Percentiles rank a stretch among this genome's conserved stretches.
Evolutionary conservation across 2,113 vertebrate genomes (phyloP).

Genomic region (Onychostoma macrolepis): DNA sequence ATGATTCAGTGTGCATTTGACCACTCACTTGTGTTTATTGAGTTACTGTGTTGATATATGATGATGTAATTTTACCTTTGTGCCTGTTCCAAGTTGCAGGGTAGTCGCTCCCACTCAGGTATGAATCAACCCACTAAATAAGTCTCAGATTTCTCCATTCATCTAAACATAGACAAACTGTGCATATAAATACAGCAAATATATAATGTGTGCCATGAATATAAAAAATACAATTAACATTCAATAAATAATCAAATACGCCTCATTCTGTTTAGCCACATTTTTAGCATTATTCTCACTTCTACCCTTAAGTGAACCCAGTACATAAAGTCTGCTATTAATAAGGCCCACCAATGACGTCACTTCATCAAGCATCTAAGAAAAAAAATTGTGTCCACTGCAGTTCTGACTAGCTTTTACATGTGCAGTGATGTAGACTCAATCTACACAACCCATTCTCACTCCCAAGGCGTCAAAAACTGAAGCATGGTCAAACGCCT

Average conservation of each 20-base stretch:
- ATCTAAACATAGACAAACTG: background rate
- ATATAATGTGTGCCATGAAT: background rate
- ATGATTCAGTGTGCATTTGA: background rate
- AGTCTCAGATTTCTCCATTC: background rate
- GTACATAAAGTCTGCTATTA: background rate
- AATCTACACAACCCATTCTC: too few relatives aligned
- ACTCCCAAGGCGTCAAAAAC: too few relatives aligned
- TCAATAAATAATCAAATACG: background rate
- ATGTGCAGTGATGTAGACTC: background rate
- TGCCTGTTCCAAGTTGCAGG: background rate
- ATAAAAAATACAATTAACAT: background rate
- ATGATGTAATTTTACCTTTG: background rate
- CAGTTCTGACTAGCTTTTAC: background rate
- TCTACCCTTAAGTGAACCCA: background rate
- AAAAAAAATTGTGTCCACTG: background rate
- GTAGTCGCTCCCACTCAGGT: background rate
- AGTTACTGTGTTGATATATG: background rate
- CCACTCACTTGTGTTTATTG: background rate
- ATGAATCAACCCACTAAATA: slow-evolving; percentile 14
- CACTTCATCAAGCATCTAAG: background rate
- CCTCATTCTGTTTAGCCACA: background rate
- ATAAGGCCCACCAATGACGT: background rate
- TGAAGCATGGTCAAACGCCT: too few relatives aligned
- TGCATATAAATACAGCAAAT: background rate
- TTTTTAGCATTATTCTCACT: background rate